Conservation (phyloP, 1,140 invertebrate genomes). For the Bombus waltoni region DNA sequence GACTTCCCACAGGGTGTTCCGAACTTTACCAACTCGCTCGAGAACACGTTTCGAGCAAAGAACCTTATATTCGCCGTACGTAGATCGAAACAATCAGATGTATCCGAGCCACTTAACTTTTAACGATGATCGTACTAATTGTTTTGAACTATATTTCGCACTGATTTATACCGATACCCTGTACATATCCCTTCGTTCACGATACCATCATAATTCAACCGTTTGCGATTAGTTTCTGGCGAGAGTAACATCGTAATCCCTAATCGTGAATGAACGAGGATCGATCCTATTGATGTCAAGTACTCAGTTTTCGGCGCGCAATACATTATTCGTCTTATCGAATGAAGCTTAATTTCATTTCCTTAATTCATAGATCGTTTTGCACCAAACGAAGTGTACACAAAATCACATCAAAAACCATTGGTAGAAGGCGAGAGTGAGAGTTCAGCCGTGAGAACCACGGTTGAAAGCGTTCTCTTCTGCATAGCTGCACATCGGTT, state of each 20-base stretch:
- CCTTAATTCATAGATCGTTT: too few relatives aligned
- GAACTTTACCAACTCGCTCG: neutral
- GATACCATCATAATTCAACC: too few relatives aligned
- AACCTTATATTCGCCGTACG: neutral
- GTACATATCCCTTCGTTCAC: too few relatives aligned
- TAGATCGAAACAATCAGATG: neutral
- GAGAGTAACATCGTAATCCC: too few relatives aligned
- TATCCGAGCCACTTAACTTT: neutral
- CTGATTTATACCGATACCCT: neutral
- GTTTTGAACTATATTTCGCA: neutral
- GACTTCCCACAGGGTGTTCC: neutral
- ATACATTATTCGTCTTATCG: too few relatives aligned
- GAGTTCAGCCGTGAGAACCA: constrained; percentile 39
- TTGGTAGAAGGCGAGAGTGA: neutral
- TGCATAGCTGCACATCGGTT: neutral
- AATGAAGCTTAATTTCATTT: too few relatives aligned
- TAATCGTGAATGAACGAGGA: too few relatives aligned
- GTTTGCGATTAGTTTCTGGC: too few relatives aligned
- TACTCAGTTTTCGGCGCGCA: too few relatives aligned
- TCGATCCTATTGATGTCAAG: too few relatives aligned
- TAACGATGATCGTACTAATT: neutral
- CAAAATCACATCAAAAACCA: constrained; percentile 1
- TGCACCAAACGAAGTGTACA: neutral
- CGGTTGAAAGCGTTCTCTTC: constrained; percentile 18
- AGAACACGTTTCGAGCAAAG: neutral